A percentile compares a stretch with the other conserved stretches of the same genome.
These are phyloP conservation scores for Myotis daubentonii DNA, from an alignment of 2,797 vertebrate genomes.

Conservation along the genomic window DNA sequence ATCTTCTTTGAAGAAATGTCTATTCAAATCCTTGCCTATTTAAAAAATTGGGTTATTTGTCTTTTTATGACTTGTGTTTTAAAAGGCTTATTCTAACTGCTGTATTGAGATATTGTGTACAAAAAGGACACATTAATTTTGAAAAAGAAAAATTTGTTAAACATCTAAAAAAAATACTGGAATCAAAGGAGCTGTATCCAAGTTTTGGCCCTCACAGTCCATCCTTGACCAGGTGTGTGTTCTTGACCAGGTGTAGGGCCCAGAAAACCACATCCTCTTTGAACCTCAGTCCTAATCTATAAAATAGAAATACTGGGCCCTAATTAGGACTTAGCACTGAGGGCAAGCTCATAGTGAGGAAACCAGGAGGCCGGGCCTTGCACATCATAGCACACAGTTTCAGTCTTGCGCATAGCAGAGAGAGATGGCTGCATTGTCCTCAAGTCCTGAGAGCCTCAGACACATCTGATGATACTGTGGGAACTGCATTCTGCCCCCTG, in stretches of 20 bases:
- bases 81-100: conserved; percentile 36
- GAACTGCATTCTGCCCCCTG: neutral
- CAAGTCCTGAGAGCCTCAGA: neutral
- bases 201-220: neutral
- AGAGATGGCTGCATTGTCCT: neutral
- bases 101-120: neutral
- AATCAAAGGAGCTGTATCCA: neutral
- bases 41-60: conserved; percentile 36
- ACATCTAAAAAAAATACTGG: neutral
- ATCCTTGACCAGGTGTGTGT: neutral
- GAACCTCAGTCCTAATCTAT: neutral
- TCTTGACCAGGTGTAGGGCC: neutral
- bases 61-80: neutral
- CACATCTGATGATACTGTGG: no score
- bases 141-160: neutral
- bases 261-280: neutral
- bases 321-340: neutral
- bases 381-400: neutral
- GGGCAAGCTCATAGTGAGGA: neutral
- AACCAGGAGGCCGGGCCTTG: neutral
- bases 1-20: conserved; percentile 29
- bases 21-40: conserved; percentile 24
- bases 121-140: neutral
- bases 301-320: neutral
- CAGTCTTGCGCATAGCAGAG: neutral